phyloP scores from a whole-genome alignment of 2,888 invertebrate species.

The Scaptomyza parva region DNA sequence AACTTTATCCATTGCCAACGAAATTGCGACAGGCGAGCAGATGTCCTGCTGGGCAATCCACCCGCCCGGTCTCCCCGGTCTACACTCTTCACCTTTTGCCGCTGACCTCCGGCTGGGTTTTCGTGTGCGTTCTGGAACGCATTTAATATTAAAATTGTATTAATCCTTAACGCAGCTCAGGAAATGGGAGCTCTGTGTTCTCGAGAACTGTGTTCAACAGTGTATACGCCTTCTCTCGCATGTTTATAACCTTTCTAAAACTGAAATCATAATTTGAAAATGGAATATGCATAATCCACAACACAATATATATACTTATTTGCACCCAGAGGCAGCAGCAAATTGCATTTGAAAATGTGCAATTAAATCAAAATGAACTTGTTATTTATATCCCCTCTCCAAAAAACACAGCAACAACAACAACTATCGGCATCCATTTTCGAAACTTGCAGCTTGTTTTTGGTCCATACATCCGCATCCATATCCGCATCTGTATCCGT shows the following conservation, averaged over 20 bases:
- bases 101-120: conserved; percentile 6
- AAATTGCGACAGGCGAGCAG: conserved; percentile 62
- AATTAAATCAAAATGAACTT: conserved; percentile 80
- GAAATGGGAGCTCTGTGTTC: conserved; percentile 23
- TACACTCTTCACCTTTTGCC: neutral
- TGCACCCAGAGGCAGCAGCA: conserved; percentile 41
- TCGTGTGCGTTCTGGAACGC: conserved; percentile 36
- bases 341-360: conserved; percentile 74
- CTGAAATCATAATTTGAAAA: conserved; percentile 70
- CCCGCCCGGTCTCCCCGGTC: neutral
- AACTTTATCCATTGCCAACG: conserved; percentile 66
- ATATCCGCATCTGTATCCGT: conserved; percentile 27
- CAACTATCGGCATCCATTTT: conserved; percentile 38
- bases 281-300: conserved; percentile 55
- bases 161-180: conserved; percentile 68
- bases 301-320: conserved; percentile 44
- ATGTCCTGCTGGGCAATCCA: conserved; percentile 50
- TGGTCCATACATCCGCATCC: conserved; percentile 19
- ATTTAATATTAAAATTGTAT: conserved; percentile 78
- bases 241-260: conserved; percentile 58
- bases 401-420: neutral
- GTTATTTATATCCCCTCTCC: conserved; percentile 63
- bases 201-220: neutral
- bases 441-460: conserved; percentile 16
- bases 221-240: conserved; percentile 21